phyloP scores from a whole-genome alignment of 2,113 vertebrate genomes.

The Onychostruthus taczanowskii region DNA sequence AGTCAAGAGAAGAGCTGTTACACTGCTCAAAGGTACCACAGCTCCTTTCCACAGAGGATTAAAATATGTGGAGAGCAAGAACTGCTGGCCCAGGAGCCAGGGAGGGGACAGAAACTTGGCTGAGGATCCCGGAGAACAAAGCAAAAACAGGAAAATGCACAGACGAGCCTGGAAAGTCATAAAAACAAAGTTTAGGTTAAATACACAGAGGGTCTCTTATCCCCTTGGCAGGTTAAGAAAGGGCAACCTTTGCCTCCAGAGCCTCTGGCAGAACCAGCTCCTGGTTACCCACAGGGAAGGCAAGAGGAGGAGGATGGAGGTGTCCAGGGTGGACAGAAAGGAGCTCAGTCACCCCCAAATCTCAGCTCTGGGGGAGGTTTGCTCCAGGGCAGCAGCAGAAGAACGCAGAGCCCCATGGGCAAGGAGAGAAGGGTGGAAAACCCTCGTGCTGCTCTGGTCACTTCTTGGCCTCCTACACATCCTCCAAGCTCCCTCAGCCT shows the following conservation, averaged over 20 bases:
- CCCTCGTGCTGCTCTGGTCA: not conserved
- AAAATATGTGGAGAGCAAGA: not conserved
- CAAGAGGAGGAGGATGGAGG: not conserved
- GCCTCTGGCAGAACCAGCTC: not conserved
- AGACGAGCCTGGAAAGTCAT: conserved; percentile 22
- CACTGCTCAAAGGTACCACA: not conserved
- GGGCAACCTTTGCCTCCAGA: not conserved
- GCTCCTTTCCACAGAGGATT: not conserved
- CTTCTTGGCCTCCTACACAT: not conserved
- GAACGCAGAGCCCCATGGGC: not conserved
- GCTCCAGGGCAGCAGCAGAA: rapidly evolving
- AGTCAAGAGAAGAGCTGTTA: not conserved
- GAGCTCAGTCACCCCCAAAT: not conserved
- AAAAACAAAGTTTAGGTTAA: conserved; percentile 36
- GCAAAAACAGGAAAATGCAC: conserved; percentile 32
- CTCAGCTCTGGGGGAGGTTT: not conserved
- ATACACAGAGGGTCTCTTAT: not conserved
- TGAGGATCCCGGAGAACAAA: not conserved
- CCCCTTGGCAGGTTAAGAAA: not conserved
- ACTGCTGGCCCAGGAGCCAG: not conserved
- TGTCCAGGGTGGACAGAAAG: not conserved
- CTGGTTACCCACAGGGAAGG: not conserved
- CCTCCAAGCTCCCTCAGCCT: not conserved
- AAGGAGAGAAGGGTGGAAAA: not conserved
- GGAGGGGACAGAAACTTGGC: conserved; percentile 34